Conservation (phyloP, 2,888 invertebrate genomes). For the Athalia rosae region DNA sequence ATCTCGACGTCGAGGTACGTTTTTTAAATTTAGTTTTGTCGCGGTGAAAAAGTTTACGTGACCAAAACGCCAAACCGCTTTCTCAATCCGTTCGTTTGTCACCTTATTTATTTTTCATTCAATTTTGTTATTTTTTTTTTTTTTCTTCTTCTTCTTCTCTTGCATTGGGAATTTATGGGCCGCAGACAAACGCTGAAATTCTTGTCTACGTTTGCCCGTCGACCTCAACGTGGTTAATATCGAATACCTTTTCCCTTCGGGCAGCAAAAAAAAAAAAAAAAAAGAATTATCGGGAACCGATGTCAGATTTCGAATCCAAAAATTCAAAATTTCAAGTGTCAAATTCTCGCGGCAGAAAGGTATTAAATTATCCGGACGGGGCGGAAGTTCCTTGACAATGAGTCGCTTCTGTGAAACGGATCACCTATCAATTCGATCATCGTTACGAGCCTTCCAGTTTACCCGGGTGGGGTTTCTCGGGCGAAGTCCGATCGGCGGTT, state of each 20-base stretch:
- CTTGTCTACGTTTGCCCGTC: background rate
- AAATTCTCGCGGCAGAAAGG: no score
- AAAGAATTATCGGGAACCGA: no score
- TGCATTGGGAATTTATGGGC: background rate
- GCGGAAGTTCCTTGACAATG: no score
- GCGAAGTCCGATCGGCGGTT: background rate
- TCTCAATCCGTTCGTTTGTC: no score
- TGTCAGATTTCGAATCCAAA: no score
- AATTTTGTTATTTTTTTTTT: background rate
- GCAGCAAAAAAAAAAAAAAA: no score
- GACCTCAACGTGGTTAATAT: conserved; percentile 14
- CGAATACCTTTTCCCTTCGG: background rate
- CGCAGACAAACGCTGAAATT: background rate
- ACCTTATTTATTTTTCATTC: background rate
- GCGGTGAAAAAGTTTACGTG: background rate
- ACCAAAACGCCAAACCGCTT: background rate
- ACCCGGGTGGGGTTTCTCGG: conserved; percentile 5
- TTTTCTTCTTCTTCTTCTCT: no score
- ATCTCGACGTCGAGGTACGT: conserved; percentile 17
- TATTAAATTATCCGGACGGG: no score
- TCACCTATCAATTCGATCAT: no score
- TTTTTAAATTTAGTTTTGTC: background rate
- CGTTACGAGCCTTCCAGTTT: no score
- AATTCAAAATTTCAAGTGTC: no score
- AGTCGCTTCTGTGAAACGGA: no score